A percentile compares a stretch with the other conserved stretches of the same genome.
Evolutionary conservation across 2,113 vertebrate species (phyloP).

Genomic region (Dendrocopos noguchii): DNA sequence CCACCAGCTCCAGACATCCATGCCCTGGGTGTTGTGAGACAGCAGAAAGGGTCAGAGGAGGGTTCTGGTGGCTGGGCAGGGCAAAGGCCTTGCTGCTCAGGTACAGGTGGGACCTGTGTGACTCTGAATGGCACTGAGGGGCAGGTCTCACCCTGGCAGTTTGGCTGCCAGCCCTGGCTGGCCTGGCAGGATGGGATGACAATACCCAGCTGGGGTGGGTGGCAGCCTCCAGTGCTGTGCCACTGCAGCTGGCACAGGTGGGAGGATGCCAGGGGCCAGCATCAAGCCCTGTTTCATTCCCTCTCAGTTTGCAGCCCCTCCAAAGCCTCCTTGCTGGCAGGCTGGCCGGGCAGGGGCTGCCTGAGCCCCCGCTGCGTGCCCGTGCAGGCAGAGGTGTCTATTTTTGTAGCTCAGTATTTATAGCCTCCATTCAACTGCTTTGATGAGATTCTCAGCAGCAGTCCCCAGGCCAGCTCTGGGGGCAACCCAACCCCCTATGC

Average conservation of each 20-base stretch:
- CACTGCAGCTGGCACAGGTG: rapidly evolving
- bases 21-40: neutral
- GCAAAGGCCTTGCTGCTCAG: rapidly evolving
- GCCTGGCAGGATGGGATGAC: rapidly evolving
- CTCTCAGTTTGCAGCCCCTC: neutral
- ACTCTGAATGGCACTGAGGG: neutral
- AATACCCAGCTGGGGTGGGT: neutral
- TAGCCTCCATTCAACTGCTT: conserved; percentile 52
- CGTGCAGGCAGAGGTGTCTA: conserved; percentile 43
- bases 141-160: rapidly evolving
- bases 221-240: rapidly evolving
- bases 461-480: neutral
- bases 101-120: neutral
- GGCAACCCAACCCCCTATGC: neutral
- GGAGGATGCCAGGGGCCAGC: neutral
- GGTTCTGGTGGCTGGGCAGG: neutral
- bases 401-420: conserved; percentile 66
- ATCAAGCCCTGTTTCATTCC: neutral
- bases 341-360: neutral
- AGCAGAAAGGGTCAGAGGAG: neutral
- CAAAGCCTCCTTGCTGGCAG: neutral
- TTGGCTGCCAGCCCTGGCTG: neutral
- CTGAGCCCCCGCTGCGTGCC: neutral
- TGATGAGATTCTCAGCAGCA: conserved; percentile 15
- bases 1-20: neutral